phyloP scores from a whole-genome alignment of 2,797 vertebrate genomes.

The Acipenser ruthenus region DNA sequence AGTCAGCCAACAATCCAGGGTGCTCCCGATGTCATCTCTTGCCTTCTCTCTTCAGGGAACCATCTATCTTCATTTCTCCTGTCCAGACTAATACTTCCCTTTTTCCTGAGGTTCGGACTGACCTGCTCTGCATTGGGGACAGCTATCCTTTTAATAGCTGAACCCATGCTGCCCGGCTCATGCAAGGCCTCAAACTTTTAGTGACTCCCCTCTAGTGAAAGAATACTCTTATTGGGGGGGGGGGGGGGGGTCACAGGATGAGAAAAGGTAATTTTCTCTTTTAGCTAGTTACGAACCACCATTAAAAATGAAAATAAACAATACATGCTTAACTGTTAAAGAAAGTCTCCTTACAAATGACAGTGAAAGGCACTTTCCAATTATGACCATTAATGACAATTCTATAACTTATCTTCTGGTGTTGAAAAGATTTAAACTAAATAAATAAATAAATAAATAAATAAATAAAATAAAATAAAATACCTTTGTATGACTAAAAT shows the following conservation, averaged over 20 bases:
- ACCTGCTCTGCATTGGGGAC: conserved; percentile 4
- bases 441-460: too few species aligned
- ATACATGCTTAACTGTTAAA: too few species aligned
- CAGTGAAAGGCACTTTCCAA: too few species aligned
- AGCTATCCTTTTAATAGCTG: conserved; percentile 11
- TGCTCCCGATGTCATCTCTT: conserved; percentile 42
- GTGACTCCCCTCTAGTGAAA: conserved; percentile 12
- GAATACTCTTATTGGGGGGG: not conserved
- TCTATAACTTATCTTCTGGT: too few species aligned
- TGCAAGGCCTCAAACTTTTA: not conserved
- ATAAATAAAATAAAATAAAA: too few species aligned
- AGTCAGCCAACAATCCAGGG: conserved; percentile 44
- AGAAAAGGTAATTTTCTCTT: not conserved
- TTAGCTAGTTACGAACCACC: too few species aligned
- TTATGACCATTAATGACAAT: too few species aligned
- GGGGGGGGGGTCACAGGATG: not conserved
- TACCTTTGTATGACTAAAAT: not conserved
- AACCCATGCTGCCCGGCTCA: not conserved
- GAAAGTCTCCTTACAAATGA: too few species aligned
- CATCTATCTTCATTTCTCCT: conserved; percentile 70
- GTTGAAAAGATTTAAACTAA: too few species aligned
- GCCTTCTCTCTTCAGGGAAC: conserved; percentile 43
- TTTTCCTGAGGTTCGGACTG: conserved; percentile 31
- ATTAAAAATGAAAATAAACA: too few species aligned
- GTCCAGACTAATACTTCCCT: conserved; percentile 54